phyloP scores from a whole-genome alignment of 1,140 invertebrate species.

The Meteorus sp. region DNA sequence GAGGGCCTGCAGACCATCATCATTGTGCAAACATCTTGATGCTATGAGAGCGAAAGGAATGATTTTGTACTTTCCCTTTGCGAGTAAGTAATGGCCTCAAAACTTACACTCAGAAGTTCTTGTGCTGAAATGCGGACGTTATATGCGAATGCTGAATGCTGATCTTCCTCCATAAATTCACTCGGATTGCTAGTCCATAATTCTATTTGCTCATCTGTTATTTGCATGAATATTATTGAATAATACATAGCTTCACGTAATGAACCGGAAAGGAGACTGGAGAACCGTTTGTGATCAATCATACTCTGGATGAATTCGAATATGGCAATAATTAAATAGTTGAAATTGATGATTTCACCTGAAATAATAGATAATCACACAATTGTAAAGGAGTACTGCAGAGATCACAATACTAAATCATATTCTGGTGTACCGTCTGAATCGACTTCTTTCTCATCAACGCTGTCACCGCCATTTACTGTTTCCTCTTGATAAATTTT shows the following conservation, averaged over 20 bases:
- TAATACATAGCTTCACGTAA: constrained; percentile 75
- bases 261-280: constrained; percentile 67
- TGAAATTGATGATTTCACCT: constrained; percentile 75
- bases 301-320: constrained; percentile 76
- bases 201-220: constrained; percentile 75
- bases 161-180: constrained; percentile 79
- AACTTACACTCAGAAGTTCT: constrained; percentile 67
- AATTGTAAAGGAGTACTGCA: constrained; percentile 5
- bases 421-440: constrained; percentile 59
- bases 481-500: constrained; percentile 66
- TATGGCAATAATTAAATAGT: constrained; percentile 74
- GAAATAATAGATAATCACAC: constrained; percentile 37
- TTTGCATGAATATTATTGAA: constrained; percentile 76
- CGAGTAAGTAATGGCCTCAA: neutral
- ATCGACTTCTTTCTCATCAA: constrained; percentile 55
- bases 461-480: constrained; percentile 62
- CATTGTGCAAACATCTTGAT: constrained; percentile 12
- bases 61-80: constrained; percentile 1
- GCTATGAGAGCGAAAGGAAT: constrained; percentile 1
- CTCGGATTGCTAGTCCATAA: constrained; percentile 73
- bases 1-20: constrained; percentile 58
- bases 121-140: constrained; percentile 77
- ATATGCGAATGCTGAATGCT: constrained; percentile 70
- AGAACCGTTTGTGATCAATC: constrained; percentile 66
- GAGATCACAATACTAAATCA: constrained; percentile 23